phyloP scores from a whole-genome alignment of 2,888 invertebrate species.

The Drosophila demipolita region DNA sequence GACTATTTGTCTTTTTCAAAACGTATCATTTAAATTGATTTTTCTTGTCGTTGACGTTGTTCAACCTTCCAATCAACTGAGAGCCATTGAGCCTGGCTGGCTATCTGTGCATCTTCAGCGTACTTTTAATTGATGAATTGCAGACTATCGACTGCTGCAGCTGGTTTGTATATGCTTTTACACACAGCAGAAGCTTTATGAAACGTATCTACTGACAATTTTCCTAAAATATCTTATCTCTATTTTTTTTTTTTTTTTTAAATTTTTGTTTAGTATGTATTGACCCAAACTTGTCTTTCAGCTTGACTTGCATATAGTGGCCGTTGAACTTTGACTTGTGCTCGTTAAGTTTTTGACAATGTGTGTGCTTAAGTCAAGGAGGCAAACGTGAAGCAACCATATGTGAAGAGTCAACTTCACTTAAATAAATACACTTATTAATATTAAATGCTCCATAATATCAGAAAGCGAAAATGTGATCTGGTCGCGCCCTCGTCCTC shows the following conservation, averaged over 20 bases:
- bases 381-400: constrained; percentile 40
- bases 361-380: constrained; percentile 13
- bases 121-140: constrained; percentile 69
- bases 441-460: constrained; percentile 69
- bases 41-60: constrained; percentile 66
- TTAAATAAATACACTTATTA: constrained; percentile 73
- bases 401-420: constrained; percentile 29
- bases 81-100: constrained; percentile 22
- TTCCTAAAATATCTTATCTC: constrained; percentile 37
- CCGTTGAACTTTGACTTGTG: constrained; percentile 64
- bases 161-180: constrained; percentile 40
- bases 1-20: constrained; percentile 76
- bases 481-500: constrained; percentile 47
- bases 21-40: constrained; percentile 80
- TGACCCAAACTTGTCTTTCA: constrained; percentile 55
- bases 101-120: constrained; percentile 7
- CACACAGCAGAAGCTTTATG: constrained; percentile 16
- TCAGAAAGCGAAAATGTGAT: neutral
- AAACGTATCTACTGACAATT: constrained; percentile 34
- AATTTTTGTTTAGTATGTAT: constrained; percentile 4
- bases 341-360: constrained; percentile 31
- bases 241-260: constrained; percentile 15
- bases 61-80: constrained; percentile 58
- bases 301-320: constrained; percentile 51
- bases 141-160: constrained; percentile 38